Evolutionary conservation across 2,797 vertebrate genomes (phyloP), one percentile per base, ranked within the genome.

Genomic region (Mormyrus proboscirostris): DNA sequence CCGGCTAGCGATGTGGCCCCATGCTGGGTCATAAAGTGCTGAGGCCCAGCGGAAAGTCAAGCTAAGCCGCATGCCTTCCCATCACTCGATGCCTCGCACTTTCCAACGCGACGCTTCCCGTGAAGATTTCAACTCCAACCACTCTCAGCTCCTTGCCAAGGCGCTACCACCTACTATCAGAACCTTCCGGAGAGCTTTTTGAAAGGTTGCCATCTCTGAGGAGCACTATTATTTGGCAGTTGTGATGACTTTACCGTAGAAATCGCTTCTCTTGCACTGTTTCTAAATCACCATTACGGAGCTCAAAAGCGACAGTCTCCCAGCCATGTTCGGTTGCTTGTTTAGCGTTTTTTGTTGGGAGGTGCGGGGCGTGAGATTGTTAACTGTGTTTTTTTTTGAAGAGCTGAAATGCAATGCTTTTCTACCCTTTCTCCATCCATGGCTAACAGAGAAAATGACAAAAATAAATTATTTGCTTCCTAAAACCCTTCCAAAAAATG

Each of bases 11-110:
- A 93, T 92, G 91, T 91, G 94, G 90, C 94, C 94, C 93, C 94
- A 91, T 91, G 93, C 95, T 92, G 93, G 93, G 94, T 92, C 93
- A 92, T 94, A 92, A 96, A 95, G 92, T 95, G 93, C 95, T 94
- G 92, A 96, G 94, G 94, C 93, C 90, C 88, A 92, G 91, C 92
- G 90, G 92, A 92, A 93, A 92, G 93, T 94, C 93, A 94, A 92
- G 94, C 94, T 90, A 92, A 91, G 92, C 93, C 92, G 93, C 94
- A 94, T 94, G 92, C 93, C 92, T 92, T 89, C 85, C 92, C 91
- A 94, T 95, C 94, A 94, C 92, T 94, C 94, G 94, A 95, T 93
- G 93, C 94, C 91, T 90, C 3, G 73, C 85, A 57, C 88, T 91
- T 88, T 89, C 57, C 90, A 44, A 51, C 65, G 91, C 90, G 91